A percentile compares a stretch with the other conserved stretches of the same genome.
Conservation (phyloP, 2,797 vertebrate species). For the Sebastes hubbsi region DNA sequence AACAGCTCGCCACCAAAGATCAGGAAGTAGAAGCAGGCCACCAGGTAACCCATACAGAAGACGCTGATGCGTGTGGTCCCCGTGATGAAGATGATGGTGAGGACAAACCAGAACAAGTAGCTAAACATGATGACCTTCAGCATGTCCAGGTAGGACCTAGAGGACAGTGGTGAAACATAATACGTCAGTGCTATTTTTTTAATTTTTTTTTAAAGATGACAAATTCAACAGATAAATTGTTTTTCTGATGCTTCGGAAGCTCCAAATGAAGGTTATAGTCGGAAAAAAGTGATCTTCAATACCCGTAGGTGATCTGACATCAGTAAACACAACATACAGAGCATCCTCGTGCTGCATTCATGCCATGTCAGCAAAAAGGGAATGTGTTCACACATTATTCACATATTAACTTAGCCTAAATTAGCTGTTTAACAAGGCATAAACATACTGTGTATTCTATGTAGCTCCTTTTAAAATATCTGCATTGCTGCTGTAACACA, state of each 20-base stretch:
- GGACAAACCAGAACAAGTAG: constrained; percentile 99
- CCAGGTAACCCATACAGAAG: constrained; percentile 99
- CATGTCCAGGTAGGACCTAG: constrained; percentile 98
- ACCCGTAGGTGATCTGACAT: not conserved
- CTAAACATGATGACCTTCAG: constrained; percentile 98
- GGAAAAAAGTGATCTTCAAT: not conserved
- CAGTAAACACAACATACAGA: not conserved
- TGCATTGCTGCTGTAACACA: not conserved
- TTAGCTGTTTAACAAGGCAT: not conserved
- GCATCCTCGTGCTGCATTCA: not conserved
- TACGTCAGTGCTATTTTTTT: not conserved
- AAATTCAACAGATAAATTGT: not conserved
- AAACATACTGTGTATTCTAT: not conserved
- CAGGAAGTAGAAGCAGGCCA: constrained; percentile 99
- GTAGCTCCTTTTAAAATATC: not conserved
- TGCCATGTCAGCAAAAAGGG: not conserved
- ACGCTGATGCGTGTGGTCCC: constrained; percentile 98
- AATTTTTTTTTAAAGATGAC: not conserved
- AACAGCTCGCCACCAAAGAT: constrained; percentile 95
- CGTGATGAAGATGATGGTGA: constrained; percentile 99
- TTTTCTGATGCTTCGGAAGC: not conserved
- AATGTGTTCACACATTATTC: not conserved
- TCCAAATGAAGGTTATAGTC: not conserved
- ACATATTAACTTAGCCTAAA: not conserved
- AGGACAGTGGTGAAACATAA: constrained; percentile 19